A percentile compares a stretch with the other conserved stretches of the same genome.
These are phyloP conservation scores for Trachops cirrhosus DNA, from an alignment of 2,797 vertebrate genomes.

Conservation along the genomic window DNA sequence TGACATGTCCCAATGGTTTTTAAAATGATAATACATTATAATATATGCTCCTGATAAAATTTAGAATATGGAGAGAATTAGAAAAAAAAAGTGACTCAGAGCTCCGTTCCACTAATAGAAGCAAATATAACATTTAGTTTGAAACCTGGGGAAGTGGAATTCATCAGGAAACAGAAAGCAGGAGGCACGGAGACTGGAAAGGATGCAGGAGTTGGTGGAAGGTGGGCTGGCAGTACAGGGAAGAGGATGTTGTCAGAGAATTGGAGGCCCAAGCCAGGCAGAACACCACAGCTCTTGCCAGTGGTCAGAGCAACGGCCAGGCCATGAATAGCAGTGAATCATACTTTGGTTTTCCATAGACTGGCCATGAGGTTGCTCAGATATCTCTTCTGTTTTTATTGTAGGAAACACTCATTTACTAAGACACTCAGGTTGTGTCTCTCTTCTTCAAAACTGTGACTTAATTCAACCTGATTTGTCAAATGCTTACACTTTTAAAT, in stretches of 20 bases:
- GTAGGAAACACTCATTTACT: not conserved
- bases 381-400: not conserved
- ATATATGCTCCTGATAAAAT: not conserved
- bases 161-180: not conserved
- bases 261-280: not conserved
- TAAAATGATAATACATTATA: not conserved
- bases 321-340: not conserved
- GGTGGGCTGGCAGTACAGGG: accelerated
- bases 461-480: not conserved
- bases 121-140: not conserved
- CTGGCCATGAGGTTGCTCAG: not conserved
- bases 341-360: not conserved
- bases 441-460: not conserved
- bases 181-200: not conserved
- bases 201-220: not conserved
- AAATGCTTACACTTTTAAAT: not conserved
- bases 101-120: not conserved
- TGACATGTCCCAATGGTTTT: not conserved
- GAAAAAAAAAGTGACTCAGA: not conserved
- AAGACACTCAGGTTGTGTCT: not conserved
- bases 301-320: not conserved
- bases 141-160: not conserved
- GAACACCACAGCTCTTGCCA: not conserved
- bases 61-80: not conserved
- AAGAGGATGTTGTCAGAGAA: accelerated